These are phyloP conservation scores for Stigmatopora argus DNA, from an alignment of 2,113 vertebrate genomes.

Conservation along the genomic window DNA sequence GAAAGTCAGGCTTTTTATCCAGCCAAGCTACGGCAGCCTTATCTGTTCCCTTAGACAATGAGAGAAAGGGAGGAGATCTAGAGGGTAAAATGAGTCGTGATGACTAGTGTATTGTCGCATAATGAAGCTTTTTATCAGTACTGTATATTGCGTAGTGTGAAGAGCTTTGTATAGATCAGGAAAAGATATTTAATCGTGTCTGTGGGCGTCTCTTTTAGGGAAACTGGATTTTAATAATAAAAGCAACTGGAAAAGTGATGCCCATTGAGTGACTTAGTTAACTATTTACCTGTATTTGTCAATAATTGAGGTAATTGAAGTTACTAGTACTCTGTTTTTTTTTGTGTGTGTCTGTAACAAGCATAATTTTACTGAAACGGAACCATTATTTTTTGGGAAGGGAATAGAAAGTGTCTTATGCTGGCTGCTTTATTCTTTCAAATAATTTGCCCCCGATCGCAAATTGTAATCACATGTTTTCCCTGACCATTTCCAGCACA, in stretches of 20 bases:
- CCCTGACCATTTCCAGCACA: not conserved
- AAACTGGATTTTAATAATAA: no score
- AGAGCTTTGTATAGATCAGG: not conserved
- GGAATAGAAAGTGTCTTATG: not conserved
- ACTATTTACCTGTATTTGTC: no score
- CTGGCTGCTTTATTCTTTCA: not conserved
- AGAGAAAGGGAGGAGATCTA: constrained; percentile 10
- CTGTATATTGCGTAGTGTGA: not conserved
- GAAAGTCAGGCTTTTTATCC: constrained; percentile 32
- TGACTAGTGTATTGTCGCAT: constrained; percentile 6
- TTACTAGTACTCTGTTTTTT: no score
- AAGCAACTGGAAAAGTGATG: no score
- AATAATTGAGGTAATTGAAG: no score
- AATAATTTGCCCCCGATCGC: not conserved
- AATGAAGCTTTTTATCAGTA: constrained; percentile 25
- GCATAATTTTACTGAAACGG: not conserved
- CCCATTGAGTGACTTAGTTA: no score
- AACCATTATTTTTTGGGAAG: not conserved
- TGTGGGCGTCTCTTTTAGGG: no score
- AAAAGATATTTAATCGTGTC: no score
- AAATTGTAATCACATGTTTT: not conserved
- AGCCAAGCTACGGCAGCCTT: constrained; percentile 16
- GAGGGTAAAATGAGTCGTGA: constrained; percentile 19
- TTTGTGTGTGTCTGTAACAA: not conserved
- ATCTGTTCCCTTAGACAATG: constrained; percentile 32